Evolutionary conservation across 2,113 vertebrate genomes (phyloP).

Genomic region (Lamprotornis superbus): DNA sequence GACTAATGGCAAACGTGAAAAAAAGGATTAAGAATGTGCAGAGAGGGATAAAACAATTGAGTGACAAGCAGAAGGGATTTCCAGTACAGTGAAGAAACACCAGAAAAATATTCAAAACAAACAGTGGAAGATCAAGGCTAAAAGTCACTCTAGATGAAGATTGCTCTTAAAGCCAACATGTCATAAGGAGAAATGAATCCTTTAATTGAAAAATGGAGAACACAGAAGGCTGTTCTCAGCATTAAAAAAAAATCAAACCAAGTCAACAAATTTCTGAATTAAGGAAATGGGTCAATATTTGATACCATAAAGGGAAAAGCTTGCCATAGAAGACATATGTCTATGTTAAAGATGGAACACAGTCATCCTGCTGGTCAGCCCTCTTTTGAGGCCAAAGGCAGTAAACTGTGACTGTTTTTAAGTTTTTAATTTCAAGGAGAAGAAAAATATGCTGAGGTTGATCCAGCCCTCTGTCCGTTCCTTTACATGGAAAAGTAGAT

Average conservation of each 20-base stretch:
- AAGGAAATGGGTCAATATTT: not conserved
- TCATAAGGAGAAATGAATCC: not conserved
- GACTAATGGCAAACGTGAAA: conserved; percentile 29
- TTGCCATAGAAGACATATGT: not conserved
- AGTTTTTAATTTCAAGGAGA: not conserved
- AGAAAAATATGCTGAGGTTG: not conserved
- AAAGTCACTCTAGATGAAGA: not conserved
- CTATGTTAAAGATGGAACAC: conserved; percentile 4
- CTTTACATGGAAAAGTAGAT: not conserved
- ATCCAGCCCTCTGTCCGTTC: not conserved
- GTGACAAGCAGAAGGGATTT: conserved; percentile 37
- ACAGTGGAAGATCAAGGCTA: not conserved
- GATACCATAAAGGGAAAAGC: not conserved
- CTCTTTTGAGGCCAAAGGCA: not conserved
- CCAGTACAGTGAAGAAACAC: not conserved
- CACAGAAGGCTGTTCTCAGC: not conserved
- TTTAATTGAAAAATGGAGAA: not conserved
- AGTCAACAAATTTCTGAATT: not conserved
- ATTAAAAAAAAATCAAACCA: not conserved
- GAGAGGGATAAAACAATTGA: conserved; percentile 9
- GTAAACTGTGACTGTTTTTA: not conserved
- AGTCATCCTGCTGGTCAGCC: not conserved
- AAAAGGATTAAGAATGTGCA: conserved; percentile 14
- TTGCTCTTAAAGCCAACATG: not conserved
- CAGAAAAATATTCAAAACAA: not conserved